Evolutionary conservation across 1,140 invertebrate genomes (phyloP), one percentile per base, ranked within the genome.

Genomic region (Camponotus vicinus): DNA sequence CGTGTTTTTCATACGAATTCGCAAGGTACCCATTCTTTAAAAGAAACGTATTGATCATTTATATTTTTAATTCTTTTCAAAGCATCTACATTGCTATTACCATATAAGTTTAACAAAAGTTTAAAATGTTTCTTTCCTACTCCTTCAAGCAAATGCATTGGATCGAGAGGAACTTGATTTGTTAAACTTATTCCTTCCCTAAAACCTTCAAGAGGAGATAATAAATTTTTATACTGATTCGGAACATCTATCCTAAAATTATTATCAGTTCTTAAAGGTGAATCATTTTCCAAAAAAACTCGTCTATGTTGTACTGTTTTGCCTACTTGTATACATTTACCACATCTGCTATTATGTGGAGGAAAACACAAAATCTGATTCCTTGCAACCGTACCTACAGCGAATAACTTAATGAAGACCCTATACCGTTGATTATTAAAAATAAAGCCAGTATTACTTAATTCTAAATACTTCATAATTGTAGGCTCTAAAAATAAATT

Each of bases 381-480:
- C 13, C 61, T 63, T 34, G 61, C 61, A 34, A 63, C 61, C 6
- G 61, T 63, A 63, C 34, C 32, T 63, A 27, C 61, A 63, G 61
- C 7, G 3, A 63, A 63, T 27, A 63, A 34, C 5, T 18, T 63
- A 34, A 63, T 63, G 15, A 63, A 34, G 5, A 63, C 13, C 5
- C 13, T 63, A 63, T 63, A 63, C 32, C 61, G 61, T 9, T 63
- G 61, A 34, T 63, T 18, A 63, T 63, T 63, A 63, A 63, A 63
- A 63, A 63, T 63, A 63, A 63, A 63, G 13, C 61, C 61, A 18
- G 61, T 61, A 32, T 63, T 63, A 63, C 61, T 63, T 34, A 63
- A 34, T 63, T 63, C 32, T 34, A 63, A 63, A 63, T 63, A 63
- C 61, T 63, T 27, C 2, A 63, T 34, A 63, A 63, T 34, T 63